Evolutionary conservation across 64 coral and sea anemone species (phyloP).

Genomic region (Trachythela sp.): DNA sequence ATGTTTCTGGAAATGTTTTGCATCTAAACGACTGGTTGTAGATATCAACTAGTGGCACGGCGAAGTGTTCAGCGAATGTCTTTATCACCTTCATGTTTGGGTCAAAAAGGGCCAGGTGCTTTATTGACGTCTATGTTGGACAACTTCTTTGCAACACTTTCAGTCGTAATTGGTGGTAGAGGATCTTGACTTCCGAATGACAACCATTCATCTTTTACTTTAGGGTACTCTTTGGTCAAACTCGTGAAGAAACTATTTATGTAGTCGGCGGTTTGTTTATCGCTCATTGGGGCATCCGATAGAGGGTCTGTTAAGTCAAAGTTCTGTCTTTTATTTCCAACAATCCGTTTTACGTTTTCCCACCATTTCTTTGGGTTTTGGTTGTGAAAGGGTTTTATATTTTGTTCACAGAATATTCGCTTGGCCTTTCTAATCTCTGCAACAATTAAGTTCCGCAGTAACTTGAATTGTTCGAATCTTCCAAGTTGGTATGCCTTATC

Average conservation of each 20-base stretch:
- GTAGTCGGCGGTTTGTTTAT: background rate
- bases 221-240: background rate
- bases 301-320: background rate
- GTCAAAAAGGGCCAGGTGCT: background rate
- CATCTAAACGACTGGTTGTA: no score
- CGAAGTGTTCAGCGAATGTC: no score
- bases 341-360: background rate
- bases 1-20: no score
- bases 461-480: background rate
- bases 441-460: background rate
- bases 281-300: background rate
- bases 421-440: constrained; percentile 8
- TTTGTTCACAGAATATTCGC: background rate
- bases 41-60: no score
- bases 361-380: constrained; percentile 4
- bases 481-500: background rate
- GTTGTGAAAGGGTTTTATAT: background rate
- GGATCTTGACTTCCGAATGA: background rate
- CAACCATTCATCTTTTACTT: background rate
- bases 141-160: constrained; percentile 16
- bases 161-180: background rate
- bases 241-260: background rate
- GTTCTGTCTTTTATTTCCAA: background rate
- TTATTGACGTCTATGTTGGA: background rate
- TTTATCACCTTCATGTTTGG: constrained; percentile 13